A percentile compares a stretch with the other conserved stretches of the same genome.
These are phyloP conservation scores for Odontomachus brunneus DNA, from an alignment of 1,140 invertebrate species.

Conservation along the genomic window DNA sequence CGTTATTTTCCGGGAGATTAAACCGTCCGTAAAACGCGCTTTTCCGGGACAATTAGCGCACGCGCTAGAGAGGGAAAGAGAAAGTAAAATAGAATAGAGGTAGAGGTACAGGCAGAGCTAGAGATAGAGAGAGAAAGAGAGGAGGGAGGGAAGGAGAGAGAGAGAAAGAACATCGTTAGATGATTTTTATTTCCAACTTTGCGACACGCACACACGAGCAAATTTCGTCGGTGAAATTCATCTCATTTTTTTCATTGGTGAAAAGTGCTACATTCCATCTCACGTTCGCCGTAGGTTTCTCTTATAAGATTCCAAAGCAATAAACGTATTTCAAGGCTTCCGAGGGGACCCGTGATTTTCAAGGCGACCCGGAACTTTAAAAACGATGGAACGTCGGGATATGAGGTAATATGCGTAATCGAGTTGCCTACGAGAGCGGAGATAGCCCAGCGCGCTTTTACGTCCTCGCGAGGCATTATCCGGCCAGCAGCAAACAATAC, in stretches of 20 bases:
- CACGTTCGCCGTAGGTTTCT: background rate
- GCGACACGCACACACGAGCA: slow-evolving; percentile 28
- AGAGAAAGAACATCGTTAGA: too few species aligned
- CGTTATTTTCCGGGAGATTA: too few species aligned
- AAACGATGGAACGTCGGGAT: background rate
- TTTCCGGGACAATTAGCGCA: too few species aligned
- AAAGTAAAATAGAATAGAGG: too few species aligned
- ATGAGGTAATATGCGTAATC: slow-evolving; percentile 36
- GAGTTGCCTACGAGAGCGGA: background rate
- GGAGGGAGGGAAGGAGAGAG: too few species aligned
- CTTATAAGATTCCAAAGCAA: background rate
- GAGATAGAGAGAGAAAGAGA: too few species aligned
- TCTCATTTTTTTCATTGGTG: background rate
- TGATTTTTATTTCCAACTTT: background rate
- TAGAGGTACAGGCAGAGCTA: too few species aligned
- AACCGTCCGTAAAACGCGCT: too few species aligned
- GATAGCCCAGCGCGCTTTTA: slow-evolving; percentile 7
- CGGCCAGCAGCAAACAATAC: slow-evolving; percentile 35
- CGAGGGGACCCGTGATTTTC: background rate
- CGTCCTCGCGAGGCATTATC: background rate
- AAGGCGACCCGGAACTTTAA: background rate
- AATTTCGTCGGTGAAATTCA: background rate
- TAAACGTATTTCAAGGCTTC: background rate
- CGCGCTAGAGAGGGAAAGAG: too few species aligned
- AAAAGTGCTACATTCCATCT: background rate